Conservation (phyloP, 2,113 vertebrate species). For the Otus sunia region DNA sequence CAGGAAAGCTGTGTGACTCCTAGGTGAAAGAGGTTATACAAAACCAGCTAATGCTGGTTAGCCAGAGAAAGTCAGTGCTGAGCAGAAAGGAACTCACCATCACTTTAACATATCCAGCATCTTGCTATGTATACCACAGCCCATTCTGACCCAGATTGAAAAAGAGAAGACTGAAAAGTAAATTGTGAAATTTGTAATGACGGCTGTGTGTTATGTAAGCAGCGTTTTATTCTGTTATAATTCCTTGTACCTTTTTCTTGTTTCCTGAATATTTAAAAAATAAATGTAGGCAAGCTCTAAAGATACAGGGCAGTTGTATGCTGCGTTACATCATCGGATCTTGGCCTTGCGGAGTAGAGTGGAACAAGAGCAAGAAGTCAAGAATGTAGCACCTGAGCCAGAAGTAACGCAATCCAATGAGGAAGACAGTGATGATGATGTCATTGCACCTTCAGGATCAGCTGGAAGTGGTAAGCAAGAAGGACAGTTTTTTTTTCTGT, state of each 20-base stretch:
- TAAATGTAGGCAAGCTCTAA: constrained; percentile 90
- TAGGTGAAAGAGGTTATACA: not conserved
- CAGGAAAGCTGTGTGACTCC: not conserved
- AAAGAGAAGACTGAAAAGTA: not conserved
- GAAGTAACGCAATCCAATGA: constrained; percentile 88
- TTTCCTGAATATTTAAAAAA: not conserved
- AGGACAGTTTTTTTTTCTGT: not conserved
- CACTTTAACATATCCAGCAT: not conserved
- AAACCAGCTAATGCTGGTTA: not conserved
- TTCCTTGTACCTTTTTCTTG: not conserved
- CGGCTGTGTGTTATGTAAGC: not conserved
- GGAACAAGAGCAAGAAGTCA: constrained; percentile 89
- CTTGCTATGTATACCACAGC: not conserved
- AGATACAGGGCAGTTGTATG: constrained; percentile 93
- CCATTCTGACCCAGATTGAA: not conserved
- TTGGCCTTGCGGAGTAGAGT: constrained; percentile 88
- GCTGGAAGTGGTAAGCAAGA: constrained; percentile 73
- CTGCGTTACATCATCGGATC: constrained; percentile 94
- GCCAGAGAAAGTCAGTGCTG: not conserved
- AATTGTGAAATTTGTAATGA: not conserved
- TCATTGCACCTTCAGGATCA: constrained; percentile 77
- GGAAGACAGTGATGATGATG: constrained; percentile 90
- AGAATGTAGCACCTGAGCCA: constrained; percentile 73
- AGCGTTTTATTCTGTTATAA: not conserved
- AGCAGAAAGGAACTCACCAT: not conserved